A percentile compares a stretch with the other conserved stretches of the same genome.
These are phyloP conservation scores for Rhagoletis zephyria DNA, from an alignment of 1,140 invertebrate genomes.

Conservation along the genomic window DNA sequence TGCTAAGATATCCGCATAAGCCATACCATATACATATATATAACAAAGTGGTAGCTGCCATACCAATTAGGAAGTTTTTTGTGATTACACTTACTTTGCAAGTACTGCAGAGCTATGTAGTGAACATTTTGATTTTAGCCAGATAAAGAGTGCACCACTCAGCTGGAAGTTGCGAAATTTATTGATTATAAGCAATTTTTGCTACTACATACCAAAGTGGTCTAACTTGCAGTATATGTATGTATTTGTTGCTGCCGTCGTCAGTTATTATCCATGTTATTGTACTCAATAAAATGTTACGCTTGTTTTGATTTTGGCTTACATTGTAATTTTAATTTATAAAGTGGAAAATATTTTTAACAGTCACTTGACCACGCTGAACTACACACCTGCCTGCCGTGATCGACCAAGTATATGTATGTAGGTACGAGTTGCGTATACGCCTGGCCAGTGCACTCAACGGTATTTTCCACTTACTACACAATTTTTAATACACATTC, in stretches of 20 bases:
- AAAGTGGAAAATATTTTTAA: neutral
- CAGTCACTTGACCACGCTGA: conserved; percentile 2
- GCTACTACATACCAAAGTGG: too few relatives aligned
- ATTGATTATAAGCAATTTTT: neutral
- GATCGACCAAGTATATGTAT: neutral
- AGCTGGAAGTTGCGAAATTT: neutral
- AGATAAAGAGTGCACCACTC: neutral
- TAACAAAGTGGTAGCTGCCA: too few relatives aligned
- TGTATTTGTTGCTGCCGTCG: neutral
- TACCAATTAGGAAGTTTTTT: too few relatives aligned
- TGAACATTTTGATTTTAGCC: neutral
- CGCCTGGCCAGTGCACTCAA: neutral
- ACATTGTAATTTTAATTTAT: conserved; percentile 22
- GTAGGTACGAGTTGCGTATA: neutral
- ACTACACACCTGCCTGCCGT: neutral
- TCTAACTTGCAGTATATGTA: too few relatives aligned
- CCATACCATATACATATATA: too few relatives aligned
- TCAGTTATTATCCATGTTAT: neutral
- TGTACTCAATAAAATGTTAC: conserved; percentile 16
- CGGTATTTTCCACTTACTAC: too few relatives aligned
- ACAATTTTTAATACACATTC: neutral
- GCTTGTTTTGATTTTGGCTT: neutral
- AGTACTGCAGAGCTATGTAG: too few relatives aligned
- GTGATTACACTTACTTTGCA: too few relatives aligned
- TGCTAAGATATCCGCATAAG: too few relatives aligned